A percentile compares a stretch with the other conserved stretches of the same genome.
These are phyloP conservation scores for Alligator mississippiensis DNA, from an alignment of 2,113 vertebrate genomes.

Conservation along the genomic window DNA sequence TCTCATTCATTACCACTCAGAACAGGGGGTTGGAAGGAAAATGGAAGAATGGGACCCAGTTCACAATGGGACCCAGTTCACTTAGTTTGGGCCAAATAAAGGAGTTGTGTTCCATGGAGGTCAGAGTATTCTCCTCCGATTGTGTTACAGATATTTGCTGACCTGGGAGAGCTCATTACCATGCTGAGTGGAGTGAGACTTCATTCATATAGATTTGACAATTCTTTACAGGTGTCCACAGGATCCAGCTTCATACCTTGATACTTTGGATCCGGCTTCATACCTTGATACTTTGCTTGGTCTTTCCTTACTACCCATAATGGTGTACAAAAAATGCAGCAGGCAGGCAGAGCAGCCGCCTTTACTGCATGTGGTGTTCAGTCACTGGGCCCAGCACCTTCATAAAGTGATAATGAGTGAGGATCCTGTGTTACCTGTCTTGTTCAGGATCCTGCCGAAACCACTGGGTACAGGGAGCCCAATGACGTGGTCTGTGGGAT, in stretches of 20 bases:
- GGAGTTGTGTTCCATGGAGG: neutral
- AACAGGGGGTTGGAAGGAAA: no score
- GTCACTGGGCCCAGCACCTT: neutral
- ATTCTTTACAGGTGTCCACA: neutral
- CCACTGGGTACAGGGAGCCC: no score
- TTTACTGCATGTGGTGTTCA: neutral
- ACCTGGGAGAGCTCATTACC: neutral
- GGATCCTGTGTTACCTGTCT: no score
- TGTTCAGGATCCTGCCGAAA: no score
- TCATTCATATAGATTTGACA: neutral
- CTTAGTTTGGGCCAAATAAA: neutral
- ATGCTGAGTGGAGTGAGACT: neutral
- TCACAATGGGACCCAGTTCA: neutral
- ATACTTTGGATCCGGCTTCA: neutral
- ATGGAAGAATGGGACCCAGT: neutral
- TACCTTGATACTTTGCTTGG: accelerated
- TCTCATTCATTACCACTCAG: no score
- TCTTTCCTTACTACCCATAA: neutral
- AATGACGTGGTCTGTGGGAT: neutral
- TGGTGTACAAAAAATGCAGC: neutral
- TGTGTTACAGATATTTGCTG: accelerated
- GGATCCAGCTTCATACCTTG: accelerated
- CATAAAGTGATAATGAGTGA: no score
- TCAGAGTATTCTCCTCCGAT: neutral
- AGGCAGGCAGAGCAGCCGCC: neutral